Evolutionary conservation across 2,888 invertebrate species (phyloP).

Genomic region (Limulus polyphemus): DNA sequence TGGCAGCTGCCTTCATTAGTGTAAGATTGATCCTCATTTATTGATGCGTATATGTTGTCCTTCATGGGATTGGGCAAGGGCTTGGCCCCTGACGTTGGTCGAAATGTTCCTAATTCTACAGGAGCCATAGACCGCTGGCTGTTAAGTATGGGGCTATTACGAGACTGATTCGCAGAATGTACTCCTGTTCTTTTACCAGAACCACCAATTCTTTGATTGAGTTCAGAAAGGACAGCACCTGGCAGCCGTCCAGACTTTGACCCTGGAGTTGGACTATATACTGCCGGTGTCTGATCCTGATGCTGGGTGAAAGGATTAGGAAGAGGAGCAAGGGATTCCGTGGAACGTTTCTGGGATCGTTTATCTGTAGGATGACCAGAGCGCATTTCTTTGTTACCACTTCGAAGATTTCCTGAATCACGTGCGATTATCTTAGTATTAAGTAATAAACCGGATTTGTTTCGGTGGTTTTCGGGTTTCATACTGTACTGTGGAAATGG

Average conservation of each 20-base stretch:
- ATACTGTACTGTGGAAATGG: not conserved
- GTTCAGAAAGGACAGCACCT: not conserved
- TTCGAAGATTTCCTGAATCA: constrained; percentile 7
- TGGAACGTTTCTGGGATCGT: not conserved
- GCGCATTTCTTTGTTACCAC: not conserved
- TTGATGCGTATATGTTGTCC: constrained; percentile 23
- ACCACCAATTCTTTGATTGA: not conserved
- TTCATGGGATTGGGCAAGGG: constrained; percentile 14
- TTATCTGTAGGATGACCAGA: constrained; percentile 6
- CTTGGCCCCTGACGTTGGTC: constrained; percentile 5
- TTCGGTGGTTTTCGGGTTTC: constrained; percentile 6
- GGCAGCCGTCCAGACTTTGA: not conserved
- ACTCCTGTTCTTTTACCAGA: not conserved
- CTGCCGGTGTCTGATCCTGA: not conserved
- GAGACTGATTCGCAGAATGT: not conserved
- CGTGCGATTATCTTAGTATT: too few species aligned
- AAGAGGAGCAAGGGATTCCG: not conserved
- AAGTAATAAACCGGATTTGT: not conserved
- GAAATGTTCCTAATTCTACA: constrained; percentile 4
- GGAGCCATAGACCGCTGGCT: not conserved
- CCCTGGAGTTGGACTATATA: not conserved
- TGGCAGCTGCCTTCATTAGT: constrained; percentile 16
- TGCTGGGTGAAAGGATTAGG: constrained; percentile 7
- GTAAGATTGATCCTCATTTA: constrained; percentile 21
- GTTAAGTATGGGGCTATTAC: not conserved